Conservation (phyloP, 2,888 invertebrate species). For the Nomada lathburiana region DNA sequence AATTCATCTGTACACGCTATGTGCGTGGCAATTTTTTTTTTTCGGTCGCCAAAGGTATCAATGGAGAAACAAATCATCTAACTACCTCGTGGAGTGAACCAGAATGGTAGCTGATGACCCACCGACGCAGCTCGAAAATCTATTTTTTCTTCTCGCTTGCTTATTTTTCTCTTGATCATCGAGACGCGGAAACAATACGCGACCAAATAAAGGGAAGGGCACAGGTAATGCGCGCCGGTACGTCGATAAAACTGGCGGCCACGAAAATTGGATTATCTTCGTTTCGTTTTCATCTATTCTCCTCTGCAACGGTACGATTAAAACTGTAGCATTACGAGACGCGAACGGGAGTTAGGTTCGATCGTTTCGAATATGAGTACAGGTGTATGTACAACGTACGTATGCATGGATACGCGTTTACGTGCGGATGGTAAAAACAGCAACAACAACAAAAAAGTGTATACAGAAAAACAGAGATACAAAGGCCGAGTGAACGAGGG, state of each 20-base stretch:
- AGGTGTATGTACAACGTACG: neutral
- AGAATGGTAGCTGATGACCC: neutral
- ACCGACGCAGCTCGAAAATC: neutral
- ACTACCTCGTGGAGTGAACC: neutral
- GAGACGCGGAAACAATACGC: conserved; percentile 32
- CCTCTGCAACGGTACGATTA: conserved; percentile 32
- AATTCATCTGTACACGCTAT: no score
- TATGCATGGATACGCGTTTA: conserved; percentile 8
- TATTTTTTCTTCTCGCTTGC: neutral
- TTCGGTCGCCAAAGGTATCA: neutral
- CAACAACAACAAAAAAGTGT: neutral
- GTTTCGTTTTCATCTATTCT: conserved; percentile 38
- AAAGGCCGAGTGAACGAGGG: no score
- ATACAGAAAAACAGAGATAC: neutral
- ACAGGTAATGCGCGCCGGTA: conserved; percentile 22
- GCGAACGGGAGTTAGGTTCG: neutral
- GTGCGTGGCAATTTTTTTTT: neutral
- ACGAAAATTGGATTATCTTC: conserved; percentile 63
- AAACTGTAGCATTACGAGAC: conserved; percentile 38
- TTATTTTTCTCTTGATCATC: conserved; percentile 9
- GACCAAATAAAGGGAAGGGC: neutral
- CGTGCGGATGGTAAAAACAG: neutral
- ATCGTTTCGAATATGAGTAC: no score
- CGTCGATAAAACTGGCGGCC: conserved; percentile 54
- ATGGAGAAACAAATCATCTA: neutral